Conservation (phyloP, 2,888 invertebrate genomes). For the Cataglyphis albicans region DNA sequence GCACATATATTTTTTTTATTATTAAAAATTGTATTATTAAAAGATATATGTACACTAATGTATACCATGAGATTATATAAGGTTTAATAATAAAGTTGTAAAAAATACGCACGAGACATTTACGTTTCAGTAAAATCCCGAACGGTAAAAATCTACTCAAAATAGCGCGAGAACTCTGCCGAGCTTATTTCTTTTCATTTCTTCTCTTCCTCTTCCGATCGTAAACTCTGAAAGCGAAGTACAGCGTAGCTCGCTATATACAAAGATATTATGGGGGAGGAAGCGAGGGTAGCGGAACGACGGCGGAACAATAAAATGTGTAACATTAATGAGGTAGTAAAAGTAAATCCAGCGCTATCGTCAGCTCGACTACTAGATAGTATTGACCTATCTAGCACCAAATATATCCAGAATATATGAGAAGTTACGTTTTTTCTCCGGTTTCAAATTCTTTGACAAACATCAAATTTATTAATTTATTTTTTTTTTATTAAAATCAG, state of each 20-base stretch:
- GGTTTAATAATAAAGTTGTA: not conserved
- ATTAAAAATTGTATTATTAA: not conserved
- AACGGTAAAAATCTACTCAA: slow-evolving; percentile 48
- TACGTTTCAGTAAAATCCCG: slow-evolving; percentile 24
- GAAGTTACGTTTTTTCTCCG: not conserved
- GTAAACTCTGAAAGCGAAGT: slow-evolving; percentile 77
- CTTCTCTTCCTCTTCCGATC: slow-evolving; percentile 69
- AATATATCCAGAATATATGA: not conserved
- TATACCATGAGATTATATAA: not conserved
- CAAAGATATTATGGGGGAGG: slow-evolving; percentile 68
- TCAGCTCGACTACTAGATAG: slow-evolving; percentile 60
- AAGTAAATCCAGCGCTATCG: slow-evolving; percentile 82
- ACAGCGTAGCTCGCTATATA: slow-evolving; percentile 68
- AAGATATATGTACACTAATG: not conserved
- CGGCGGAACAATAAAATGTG: slow-evolving; percentile 81
- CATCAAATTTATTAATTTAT: not conserved
- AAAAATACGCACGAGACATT: slow-evolving; percentile 37
- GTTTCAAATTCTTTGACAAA: not conserved
- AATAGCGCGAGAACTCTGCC: slow-evolving; percentile 36
- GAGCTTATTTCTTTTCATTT: slow-evolving; percentile 56
- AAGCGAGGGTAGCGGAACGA: slow-evolving; percentile 62
- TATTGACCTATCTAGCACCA: slow-evolving; percentile 33
- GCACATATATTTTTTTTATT: not conserved
- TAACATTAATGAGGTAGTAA: slow-evolving; percentile 84
- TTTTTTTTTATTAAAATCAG: not conserved